Evolutionary conservation across 2,113 vertebrate species (phyloP).

Genomic region (Malurus elegans): DNA sequence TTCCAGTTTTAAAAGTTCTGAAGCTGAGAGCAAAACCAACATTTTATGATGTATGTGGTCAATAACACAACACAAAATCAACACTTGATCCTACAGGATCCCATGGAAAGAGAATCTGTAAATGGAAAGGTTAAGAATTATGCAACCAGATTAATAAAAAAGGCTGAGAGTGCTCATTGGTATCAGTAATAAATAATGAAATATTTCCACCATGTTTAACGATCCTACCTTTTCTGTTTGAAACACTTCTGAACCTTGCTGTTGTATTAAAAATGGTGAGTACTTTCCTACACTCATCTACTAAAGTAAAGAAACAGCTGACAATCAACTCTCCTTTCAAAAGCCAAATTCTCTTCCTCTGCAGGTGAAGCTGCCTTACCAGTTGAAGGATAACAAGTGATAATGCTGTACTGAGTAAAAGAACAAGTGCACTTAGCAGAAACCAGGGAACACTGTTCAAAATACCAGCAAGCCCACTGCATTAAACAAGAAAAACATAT

Average conservation of each 20-base stretch:
- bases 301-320: not conserved
- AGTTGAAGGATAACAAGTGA: not conserved
- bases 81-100: not conserved
- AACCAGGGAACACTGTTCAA: not conserved
- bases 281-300: not conserved
- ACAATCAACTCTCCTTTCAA: not conserved
- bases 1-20: not conserved
- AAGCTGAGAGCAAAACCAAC: not conserved
- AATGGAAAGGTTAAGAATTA: not conserved
- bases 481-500: not conserved
- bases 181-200: not conserved
- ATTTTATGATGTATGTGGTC: not conserved
- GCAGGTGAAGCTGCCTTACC: not conserved
- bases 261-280: not conserved
- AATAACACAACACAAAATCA: not conserved
- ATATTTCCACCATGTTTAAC: not conserved
- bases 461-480: not conserved
- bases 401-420: not conserved
- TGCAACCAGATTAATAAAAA: not conserved
- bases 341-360: not conserved
- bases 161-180: not conserved
- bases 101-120: not conserved
- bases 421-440: not conserved
- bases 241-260: not conserved
- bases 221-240: not conserved